Evolutionary conservation across 1,140 invertebrate genomes (phyloP), one percentile per base, ranked within the genome.

Genomic region (Drosophila miranda): DNA sequence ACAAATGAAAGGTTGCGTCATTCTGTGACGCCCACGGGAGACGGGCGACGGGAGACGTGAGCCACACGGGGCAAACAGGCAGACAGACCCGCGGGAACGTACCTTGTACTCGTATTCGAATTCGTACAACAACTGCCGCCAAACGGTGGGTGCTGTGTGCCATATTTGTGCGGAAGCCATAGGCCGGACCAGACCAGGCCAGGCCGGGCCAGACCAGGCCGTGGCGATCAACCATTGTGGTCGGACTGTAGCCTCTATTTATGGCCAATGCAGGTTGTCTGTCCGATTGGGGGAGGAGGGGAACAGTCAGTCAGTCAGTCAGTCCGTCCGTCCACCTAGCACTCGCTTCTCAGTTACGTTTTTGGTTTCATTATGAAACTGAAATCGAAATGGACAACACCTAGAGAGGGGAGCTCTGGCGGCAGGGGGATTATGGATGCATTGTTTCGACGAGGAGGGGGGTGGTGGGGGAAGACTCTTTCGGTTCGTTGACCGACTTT

Each of bases 401-500:
- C 56, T 44, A 46, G 13, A 55, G n/a, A 1, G 53, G 6, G 52
- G 23, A 4, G 16, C 3, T 19, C 1, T 7, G 23, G 3, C 26
- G 55, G 13, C 16, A n/a, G 21, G 23, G 6, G 23, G 44, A 14
- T 16, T 38, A 38, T n/a, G 28, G 16, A 8, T 9, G 21, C 23
- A 64, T 50, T 62, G 58, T 50, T 43, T 16, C 34, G 4, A 38
- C 11, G 34, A 11, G 9, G 4, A 11, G 11, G 19, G 19, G 30
- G 56, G 23, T 6, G 8, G 11, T 4, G 11, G 16, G 44, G 30
- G 56, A 26, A 19, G 42, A 21, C 42, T 62, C 23, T 76, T 64
- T 66, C 68, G 50, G 81, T 80, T 84, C 79, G 80, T 84, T 80
- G 80, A 80, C 81, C 81, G 81, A 83, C 55, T 75, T 83, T 84